These are phyloP conservation scores for Hydrozoanthus tunicans DNA, from an alignment of 64 coral and sea anemone species.

Conservation along the genomic window DNA sequence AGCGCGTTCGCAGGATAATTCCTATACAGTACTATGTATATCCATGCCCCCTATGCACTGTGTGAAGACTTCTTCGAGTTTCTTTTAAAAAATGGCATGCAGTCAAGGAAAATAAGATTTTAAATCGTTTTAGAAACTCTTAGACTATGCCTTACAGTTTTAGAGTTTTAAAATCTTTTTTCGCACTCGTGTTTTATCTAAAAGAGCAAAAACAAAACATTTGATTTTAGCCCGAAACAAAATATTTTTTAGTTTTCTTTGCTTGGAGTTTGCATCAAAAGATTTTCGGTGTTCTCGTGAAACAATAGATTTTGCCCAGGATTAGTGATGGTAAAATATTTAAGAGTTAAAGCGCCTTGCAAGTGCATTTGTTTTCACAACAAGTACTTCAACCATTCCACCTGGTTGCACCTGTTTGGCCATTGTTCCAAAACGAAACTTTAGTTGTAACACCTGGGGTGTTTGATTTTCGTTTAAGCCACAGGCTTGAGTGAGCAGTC, in stretches of 20 bases:
- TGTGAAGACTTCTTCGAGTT: not conserved
- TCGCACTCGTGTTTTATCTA: not conserved
- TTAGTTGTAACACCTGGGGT: not conserved
- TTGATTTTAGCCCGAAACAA: too few relatives aligned
- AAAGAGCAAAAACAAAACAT: too few relatives aligned
- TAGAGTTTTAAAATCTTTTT: not conserved
- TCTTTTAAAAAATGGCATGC: not conserved
- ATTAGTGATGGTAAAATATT: not conserved
- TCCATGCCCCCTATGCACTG: not conserved
- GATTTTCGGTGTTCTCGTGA: too few relatives aligned
- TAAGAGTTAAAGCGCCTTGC: not conserved
- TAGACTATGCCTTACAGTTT: not conserved
- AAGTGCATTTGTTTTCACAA: not conserved
- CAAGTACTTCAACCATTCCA: not conserved
- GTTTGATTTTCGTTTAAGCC: not conserved
- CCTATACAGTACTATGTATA: too few relatives aligned
- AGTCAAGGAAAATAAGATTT: not conserved
- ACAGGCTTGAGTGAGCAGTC: not conserved
- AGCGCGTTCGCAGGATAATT: too few relatives aligned
- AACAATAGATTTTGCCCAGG: not conserved
- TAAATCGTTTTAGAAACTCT: not conserved
- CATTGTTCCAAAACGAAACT: not conserved
- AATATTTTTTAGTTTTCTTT: too few relatives aligned
- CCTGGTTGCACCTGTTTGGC: not conserved
- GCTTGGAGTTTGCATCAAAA: too few relatives aligned